Conservation (phyloP, 2,797 vertebrate species). For the Tenualosa thibaudeaui region DNA sequence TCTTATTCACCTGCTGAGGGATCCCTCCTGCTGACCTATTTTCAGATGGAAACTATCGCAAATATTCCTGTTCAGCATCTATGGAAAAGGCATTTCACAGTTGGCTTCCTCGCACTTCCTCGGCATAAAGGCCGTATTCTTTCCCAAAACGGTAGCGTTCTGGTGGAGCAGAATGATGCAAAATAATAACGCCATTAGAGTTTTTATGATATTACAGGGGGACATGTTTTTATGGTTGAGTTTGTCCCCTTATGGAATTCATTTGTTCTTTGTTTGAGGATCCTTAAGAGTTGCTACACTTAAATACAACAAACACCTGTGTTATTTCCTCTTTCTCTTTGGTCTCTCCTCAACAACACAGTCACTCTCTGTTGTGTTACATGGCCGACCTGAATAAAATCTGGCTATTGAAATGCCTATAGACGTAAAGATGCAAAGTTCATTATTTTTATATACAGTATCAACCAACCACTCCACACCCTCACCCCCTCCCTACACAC, state of each 20-base stretch:
- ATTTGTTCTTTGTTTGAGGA: not conserved
- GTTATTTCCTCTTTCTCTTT: not conserved
- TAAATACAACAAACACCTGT: not conserved
- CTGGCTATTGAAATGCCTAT: not conserved
- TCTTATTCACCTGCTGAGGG: conserved; percentile 33
- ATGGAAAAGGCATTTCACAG: conserved; percentile 23
- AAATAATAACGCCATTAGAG: not conserved
- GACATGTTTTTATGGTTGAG: not conserved
- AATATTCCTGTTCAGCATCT: conserved; percentile 15
- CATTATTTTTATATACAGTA: not conserved
- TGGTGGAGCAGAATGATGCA: not conserved
- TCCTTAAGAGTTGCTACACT: not conserved
- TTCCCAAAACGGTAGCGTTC: not conserved
- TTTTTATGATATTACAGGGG: not conserved
- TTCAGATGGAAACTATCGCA: conserved; percentile 23
- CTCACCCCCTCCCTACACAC: too few species aligned
- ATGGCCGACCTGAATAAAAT: not conserved
- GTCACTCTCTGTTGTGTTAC: not conserved
- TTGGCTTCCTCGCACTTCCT: not conserved
- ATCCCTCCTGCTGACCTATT: conserved; percentile 12
- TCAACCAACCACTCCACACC: too few species aligned
- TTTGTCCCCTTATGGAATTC: not conserved
- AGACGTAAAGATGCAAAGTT: not conserved
- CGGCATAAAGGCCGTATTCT: not conserved
- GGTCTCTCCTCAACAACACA: not conserved